Conservation (phyloP, 2,113 vertebrate genomes). For the Morone chrysops region DNA sequence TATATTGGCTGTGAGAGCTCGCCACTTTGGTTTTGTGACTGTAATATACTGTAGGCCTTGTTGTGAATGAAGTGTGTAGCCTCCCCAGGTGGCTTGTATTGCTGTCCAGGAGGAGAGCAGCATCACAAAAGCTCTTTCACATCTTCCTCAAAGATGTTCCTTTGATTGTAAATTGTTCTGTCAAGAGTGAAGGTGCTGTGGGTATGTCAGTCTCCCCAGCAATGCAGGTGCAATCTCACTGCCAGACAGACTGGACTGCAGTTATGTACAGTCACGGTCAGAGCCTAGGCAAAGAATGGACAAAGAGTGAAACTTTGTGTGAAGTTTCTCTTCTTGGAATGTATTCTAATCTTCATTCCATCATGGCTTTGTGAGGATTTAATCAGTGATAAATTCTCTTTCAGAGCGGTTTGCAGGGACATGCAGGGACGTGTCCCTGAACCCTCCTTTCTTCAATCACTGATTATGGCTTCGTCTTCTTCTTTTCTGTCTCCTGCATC, state of each 20-base stretch:
- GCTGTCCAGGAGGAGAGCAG: not conserved
- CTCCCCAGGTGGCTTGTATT: not conserved
- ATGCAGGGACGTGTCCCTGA: slow-evolving; percentile 32
- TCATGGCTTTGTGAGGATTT: not conserved
- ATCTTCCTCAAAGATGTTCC: slow-evolving; percentile 4
- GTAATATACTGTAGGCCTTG: not conserved
- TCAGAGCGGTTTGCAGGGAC: slow-evolving; percentile 3
- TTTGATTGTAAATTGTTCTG: slow-evolving; percentile 6
- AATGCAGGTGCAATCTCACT: not conserved
- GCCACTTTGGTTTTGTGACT: not conserved
- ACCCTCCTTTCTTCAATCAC: not conserved
- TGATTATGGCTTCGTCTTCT: not conserved
- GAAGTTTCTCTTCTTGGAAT: not conserved
- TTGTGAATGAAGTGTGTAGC: not conserved
- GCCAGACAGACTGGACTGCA: not conserved
- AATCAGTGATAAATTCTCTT: slow-evolving; percentile 22
- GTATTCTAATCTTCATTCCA: slow-evolving; percentile 4
- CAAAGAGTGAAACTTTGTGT: not conserved
- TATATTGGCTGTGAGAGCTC: not conserved
- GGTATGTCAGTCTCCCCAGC: not conserved
- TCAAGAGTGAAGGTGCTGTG: not conserved
- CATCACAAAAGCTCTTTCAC: not conserved
- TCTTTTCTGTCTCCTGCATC: not conserved
- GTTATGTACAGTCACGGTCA: not conserved
- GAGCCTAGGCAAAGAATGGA: not conserved